Evolutionary conservation across 2,113 vertebrate genomes (phyloP), one percentile per base, ranked within the genome.

Genomic region (Poicephalus gulielmi): DNA sequence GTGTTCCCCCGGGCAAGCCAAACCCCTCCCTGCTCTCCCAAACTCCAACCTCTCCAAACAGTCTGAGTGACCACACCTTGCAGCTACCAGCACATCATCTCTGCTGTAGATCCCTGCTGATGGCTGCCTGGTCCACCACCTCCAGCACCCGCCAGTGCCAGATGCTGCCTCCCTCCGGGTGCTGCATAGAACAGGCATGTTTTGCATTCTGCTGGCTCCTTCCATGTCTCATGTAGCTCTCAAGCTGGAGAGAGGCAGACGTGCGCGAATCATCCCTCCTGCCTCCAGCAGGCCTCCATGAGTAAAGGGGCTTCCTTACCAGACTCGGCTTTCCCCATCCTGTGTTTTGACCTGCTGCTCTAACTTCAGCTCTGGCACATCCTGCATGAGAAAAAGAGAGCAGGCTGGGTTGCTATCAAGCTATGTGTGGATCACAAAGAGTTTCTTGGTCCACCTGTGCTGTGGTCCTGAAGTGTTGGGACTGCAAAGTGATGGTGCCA

Each of bases 121-220:
- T 31, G 39, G 41, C 59, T 25, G 28, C 71, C 41, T 3, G 50
- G 28, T 18, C 31, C 52, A 37, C 30, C 80, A 37, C 7, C 35
- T 74, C 22, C 60, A 47, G 52, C 83, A 43, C 9, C 47, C 2
- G 2, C 46, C 46, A 17, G 10, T 30, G 47, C 28, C 46, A 16
- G 33, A 1, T 5, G 13, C 15, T 66, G 55, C 52, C 64, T 70
- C 22, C 44, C 23, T 46, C 17, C 0, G 0, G 24, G 41, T 0
- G 0, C 66, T 3, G 1, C 31, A 7, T 7, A 63, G 52, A 68
- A 11, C 47, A 5, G 39, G 27, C 0, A 0, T 18, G 66, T 25
- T 74, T 41, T 67, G 53, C 57, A 33, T 5, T 39, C 64, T 80
- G 39, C 53, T 71, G 53, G 19, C 82, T 75, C 50, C 62, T 67